Evolutionary conservation across 2,113 vertebrate species (phyloP).

Genomic region (Halcyon senegalensis): DNA sequence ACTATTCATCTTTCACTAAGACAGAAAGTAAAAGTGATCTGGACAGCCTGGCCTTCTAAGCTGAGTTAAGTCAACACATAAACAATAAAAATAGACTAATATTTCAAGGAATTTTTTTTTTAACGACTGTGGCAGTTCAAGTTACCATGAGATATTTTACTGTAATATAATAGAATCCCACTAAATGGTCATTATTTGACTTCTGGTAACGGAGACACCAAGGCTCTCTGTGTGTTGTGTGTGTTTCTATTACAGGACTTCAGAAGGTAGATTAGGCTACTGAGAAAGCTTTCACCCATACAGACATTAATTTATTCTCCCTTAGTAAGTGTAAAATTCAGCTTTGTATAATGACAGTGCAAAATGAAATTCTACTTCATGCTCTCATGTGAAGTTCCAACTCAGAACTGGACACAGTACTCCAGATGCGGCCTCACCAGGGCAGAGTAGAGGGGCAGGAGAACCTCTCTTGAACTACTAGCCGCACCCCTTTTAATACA

Average conservation of each 20-base stretch:
- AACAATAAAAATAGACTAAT: slow-evolving; percentile 27
- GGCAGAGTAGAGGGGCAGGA: too few relatives aligned
- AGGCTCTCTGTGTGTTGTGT: background rate
- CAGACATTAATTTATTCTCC: background rate
- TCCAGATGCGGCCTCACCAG: too few relatives aligned
- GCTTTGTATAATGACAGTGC: background rate
- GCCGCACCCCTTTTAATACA: too few relatives aligned
- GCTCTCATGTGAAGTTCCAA: background rate
- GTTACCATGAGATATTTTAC: slow-evolving; percentile 23
- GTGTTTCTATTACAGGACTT: background rate
- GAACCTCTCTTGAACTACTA: too few relatives aligned
- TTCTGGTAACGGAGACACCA: background rate
- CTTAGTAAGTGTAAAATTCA: background rate
- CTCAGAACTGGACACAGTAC: too few relatives aligned
- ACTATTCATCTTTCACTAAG: background rate
- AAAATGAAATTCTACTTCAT: background rate
- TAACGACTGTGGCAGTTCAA: background rate
- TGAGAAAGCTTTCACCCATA: background rate
- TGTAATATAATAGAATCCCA: slow-evolving; percentile 7
- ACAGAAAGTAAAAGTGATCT: background rate
- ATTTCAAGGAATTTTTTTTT: slow-evolving; percentile 41
- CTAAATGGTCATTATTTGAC: slow-evolving; percentile 3
- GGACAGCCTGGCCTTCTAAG: slow-evolving; percentile 21
- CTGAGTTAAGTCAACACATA: slow-evolving; percentile 25
- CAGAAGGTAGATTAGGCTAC: background rate